phyloP scores from a whole-genome alignment of 30 jellyfish, hydroid and myxozoan genomes.

The Cassiopea xamachana region DNA sequence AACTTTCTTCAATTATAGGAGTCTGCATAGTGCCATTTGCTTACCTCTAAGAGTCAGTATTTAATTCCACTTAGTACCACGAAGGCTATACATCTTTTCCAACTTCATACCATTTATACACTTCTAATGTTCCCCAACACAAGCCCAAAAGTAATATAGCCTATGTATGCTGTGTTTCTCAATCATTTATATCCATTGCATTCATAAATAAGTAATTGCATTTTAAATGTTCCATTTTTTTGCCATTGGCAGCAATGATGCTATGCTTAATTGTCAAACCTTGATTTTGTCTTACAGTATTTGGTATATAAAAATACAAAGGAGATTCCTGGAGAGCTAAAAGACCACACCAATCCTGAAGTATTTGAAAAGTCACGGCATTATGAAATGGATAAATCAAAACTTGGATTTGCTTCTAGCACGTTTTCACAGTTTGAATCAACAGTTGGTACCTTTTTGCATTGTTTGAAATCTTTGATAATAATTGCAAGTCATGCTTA shows the following conservation, averaged over 20 bases:
- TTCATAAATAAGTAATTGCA: no score
- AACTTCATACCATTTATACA: no score
- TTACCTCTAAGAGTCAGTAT: no score
- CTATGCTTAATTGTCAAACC: not conserved
- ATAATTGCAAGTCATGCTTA: no score
- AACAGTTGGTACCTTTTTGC: conserved; percentile 56
- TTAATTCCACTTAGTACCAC: no score
- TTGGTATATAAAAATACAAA: conserved; percentile 80
- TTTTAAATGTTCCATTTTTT: not conserved
- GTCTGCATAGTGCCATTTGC: no score
- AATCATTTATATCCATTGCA: no score
- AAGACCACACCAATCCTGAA: conserved; percentile 67
- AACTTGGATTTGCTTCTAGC: conserved; percentile 79
- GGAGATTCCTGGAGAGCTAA: conserved; percentile 85
- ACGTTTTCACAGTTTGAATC: conserved; percentile 87
- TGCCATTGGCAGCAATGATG: not conserved
- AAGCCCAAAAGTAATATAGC: no score
- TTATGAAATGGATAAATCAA: conserved; percentile 88
- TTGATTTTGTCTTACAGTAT: conserved; percentile 43
- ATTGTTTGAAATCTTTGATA: not conserved
- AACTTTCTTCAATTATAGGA: no score
- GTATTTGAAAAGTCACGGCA: conserved; percentile 90
- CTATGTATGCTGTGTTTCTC: no score
- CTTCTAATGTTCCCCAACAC: no score
- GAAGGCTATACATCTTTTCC: no score